These are phyloP conservation scores for Polydrusus cervinus DNA, from an alignment of 2,888 invertebrate species.

Conservation along the genomic window DNA sequence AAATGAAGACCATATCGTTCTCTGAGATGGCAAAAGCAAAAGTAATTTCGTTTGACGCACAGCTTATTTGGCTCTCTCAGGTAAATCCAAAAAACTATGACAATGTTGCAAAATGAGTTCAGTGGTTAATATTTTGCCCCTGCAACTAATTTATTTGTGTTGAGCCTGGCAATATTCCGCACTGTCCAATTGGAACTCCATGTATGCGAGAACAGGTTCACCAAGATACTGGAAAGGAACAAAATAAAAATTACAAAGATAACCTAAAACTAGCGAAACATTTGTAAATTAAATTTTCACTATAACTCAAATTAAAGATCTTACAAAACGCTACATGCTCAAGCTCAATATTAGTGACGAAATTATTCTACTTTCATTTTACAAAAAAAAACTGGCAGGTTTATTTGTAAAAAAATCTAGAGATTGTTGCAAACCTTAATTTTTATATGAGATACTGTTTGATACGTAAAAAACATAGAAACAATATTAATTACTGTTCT, in stretches of 20 bases:
- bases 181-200: constrained; percentile 99
- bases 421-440: too few species aligned
- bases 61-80: constrained; percentile 66
- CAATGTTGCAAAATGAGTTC: constrained; percentile 61
- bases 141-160: constrained; percentile 85
- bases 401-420: too few species aligned
- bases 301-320: not conserved
- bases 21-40: constrained; percentile 46
- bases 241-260: constrained; percentile 55
- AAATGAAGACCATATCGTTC: constrained; percentile 59
- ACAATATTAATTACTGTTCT: too few species aligned
- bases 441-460: too few species aligned
- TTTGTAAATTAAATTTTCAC: too few species aligned
- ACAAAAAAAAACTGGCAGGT: too few species aligned
- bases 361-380: too few species aligned
- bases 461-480: too few species aligned
- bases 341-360: too few species aligned
- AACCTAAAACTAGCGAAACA: not conserved
- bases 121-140: constrained; percentile 44
- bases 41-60: constrained; percentile 51
- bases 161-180: constrained; percentile 99
- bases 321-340: not conserved
- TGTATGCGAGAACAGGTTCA: constrained; percentile 94
- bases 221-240: constrained; percentile 83
- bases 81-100: constrained; percentile 64